Evolutionary conservation across 2,888 invertebrate species (phyloP), one percentile per base, ranked within the genome.

Genomic region (Orthosia gothica): DNA sequence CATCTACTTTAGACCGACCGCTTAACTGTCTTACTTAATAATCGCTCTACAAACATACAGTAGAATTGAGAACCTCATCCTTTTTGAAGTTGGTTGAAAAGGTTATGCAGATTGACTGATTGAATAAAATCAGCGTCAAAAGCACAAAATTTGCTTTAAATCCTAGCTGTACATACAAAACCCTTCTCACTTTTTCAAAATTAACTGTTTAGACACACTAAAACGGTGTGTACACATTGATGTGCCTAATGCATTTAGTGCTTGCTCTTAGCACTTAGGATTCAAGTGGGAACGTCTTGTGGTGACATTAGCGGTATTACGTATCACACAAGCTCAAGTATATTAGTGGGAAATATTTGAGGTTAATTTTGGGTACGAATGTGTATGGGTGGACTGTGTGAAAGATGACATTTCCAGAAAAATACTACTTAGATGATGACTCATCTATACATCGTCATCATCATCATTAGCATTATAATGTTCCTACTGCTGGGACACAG

Each of bases 211-310:
- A 54, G 49, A 58, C 54, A 12, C 11, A 59, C n/a, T n/a, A 20
- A 7, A 59, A 40, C 18, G 18, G 32, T 66, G 18, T 57, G 23
- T 54, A 69, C 62, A 55, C 67, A 63, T 66, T 65, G 15, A 62
- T 23, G 23, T 52, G 15, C 15, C 57, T 54, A 73, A 72, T 69
- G 47, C 32, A 50, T 59, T 76, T 55, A 65, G 62, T 63, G 47
- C 58, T 66, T 69, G 58, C 76, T 70, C 70, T 80, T 75, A 75
- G 18, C 26, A 55, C 54, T 66, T n/a, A 67, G 32, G 20, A 11
- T 32, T 62, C 18, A 52, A 79, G 32, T 62, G 26, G 23, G 16
- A 54, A 45, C 20, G n/a, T 66, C 40, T 18, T 32, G 50, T n/a
- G 64, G 65, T 52, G 13, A 18, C 12, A 63, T 67, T 55, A 76